Conservation (phyloP, 2,888 invertebrate species). For the Aplocera efformata region DNA sequence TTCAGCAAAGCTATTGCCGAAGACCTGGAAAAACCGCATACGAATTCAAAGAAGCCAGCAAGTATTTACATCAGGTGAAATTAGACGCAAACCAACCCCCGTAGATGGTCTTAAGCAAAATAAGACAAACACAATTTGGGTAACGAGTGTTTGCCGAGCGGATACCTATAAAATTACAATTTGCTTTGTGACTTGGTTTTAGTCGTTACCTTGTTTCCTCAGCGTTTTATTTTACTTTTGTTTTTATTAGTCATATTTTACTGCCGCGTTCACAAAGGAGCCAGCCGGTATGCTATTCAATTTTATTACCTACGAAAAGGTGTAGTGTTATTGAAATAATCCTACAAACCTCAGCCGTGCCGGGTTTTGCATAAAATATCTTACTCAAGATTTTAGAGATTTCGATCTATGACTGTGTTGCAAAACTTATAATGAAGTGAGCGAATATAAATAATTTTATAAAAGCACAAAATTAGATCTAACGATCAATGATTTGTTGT, state of each 20-base stretch:
- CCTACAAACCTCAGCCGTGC: too few species aligned
- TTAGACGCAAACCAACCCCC: constrained; percentile 34
- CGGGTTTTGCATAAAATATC: too few species aligned
- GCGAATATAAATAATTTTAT: too few species aligned
- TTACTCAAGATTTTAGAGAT: too few species aligned
- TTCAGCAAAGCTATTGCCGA: background rate
- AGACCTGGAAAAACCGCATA: constrained; percentile 4
- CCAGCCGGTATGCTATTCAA: too few species aligned
- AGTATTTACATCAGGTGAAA: constrained; percentile 27
- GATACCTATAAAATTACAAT: constrained; percentile 50
- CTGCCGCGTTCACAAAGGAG: too few species aligned
- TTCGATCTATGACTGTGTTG: too few species aligned
- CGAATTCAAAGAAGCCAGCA: constrained; percentile 19
- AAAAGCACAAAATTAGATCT: too few species aligned
- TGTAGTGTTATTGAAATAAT: too few species aligned
- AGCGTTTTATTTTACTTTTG: constrained; percentile 25
- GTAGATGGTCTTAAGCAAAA: constrained; percentile 38
- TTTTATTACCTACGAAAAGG: too few species aligned
- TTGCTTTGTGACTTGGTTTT: constrained; percentile 42
- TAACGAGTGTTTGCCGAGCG: constrained; percentile 55
- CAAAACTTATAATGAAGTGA: too few species aligned
- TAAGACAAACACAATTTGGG: constrained; percentile 60
- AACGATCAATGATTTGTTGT: too few species aligned
- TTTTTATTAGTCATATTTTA: constrained; percentile 15
- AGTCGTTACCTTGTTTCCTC: constrained; percentile 31